phyloP scores from a whole-genome alignment of 2,888 invertebrate genomes.

The Exephanes ischioxanthus region DNA sequence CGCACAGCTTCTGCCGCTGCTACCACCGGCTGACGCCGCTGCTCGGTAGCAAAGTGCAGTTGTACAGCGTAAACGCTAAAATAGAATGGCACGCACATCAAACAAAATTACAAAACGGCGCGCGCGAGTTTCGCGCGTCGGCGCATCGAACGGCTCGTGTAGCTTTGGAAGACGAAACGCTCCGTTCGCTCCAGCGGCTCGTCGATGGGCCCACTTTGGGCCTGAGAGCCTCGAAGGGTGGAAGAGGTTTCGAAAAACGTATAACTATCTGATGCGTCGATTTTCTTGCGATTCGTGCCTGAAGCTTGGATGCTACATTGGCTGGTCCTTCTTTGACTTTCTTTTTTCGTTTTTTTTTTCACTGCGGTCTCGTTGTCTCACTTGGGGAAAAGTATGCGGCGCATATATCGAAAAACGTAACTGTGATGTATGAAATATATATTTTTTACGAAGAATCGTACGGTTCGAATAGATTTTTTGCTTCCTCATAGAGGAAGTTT shows the following conservation, averaged over 20 bases:
- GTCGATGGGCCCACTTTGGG: background rate
- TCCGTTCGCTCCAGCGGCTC: background rate
- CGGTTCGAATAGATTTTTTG: no score
- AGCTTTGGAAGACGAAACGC: background rate
- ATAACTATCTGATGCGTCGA: background rate
- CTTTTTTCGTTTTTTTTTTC: background rate
- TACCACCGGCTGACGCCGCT: slow-evolving; percentile 27
- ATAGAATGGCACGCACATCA: slow-evolving; percentile 80
- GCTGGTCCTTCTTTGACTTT: background rate
- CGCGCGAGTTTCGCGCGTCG: slow-evolving; percentile 37
- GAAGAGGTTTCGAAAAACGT: background rate
- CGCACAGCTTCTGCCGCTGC: slow-evolving; percentile 9
- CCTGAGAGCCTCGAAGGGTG: slow-evolving; percentile 6
- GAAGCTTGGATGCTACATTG: background rate
- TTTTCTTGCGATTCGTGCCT: background rate
- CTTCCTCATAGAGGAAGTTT: no score
- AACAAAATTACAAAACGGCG: slow-evolving; percentile 75
- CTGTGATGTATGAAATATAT: background rate
- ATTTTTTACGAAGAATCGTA: background rate
- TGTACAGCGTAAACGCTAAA: slow-evolving; percentile 77
- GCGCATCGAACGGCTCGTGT: slow-evolving; percentile 13
- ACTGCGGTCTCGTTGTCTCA: background rate
- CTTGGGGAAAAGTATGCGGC: background rate
- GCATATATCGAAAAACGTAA: background rate
- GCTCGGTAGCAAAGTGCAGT: slow-evolving; percentile 74